These are phyloP conservation scores for Cololabis saira DNA, from an alignment of 2,113 vertebrate genomes.

Conservation along the genomic window DNA sequence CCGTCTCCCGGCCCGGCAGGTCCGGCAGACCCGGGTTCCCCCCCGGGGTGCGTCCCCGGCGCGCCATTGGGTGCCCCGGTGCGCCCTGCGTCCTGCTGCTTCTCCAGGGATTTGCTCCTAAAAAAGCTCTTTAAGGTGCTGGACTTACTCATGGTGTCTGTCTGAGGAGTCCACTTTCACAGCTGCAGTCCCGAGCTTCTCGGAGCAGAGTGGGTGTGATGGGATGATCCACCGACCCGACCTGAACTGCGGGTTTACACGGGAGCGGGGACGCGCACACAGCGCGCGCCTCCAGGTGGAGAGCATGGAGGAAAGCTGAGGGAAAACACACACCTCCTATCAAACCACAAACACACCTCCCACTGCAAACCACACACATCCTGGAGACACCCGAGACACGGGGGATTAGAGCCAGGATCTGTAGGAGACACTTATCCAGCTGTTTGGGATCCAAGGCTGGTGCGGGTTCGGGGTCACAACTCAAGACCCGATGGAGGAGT, in stretches of 20 bases:
- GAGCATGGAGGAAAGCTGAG: no score
- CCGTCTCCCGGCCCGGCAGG: conserved; percentile 27
- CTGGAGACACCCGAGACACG: no score
- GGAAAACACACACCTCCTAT: no score
- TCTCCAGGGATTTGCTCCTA: conserved; percentile 54
- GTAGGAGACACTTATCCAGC: no score
- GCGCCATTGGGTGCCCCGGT: neutral
- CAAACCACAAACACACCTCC: no score
- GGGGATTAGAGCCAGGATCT: no score
- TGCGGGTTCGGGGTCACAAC: no score
- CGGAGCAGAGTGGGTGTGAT: neutral
- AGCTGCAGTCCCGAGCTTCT: neutral
- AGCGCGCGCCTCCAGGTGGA: neutral
- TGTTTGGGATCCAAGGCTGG: no score
- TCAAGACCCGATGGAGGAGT: no score
- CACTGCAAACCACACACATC: no score
- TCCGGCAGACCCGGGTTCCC: conserved; percentile 8
- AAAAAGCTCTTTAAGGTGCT: conserved; percentile 53
- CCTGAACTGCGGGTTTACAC: conserved; percentile 28
- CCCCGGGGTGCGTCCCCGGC: neutral
- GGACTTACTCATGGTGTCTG: conserved; percentile 68
- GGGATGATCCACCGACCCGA: neutral
- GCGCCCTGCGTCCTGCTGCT: conserved; percentile 34
- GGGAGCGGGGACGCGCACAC: neutral
- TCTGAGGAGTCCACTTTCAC: neutral